Base-by-base conservation (phyloP, 2,888 invertebrate genomes). In the Drosophila nigritarsus region DNA sequence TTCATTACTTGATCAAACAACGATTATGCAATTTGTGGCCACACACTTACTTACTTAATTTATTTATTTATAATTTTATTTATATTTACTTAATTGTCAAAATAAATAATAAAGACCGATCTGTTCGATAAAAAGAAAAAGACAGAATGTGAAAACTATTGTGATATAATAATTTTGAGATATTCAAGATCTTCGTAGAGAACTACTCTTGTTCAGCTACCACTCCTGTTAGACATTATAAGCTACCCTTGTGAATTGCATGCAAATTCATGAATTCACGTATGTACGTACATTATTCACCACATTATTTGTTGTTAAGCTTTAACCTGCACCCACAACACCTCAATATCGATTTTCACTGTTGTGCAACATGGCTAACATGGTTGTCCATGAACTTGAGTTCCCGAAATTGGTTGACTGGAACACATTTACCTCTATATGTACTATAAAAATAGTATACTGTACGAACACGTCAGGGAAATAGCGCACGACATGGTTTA, bases 341-440 rank as follows among this genome's bases (percentile, higher is more conserved):
- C 77, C 89, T 75, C 51, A 65, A 61, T 62, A 86, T 86, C 67
- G 86, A 86, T 86, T 86, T 89, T 82, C 38, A 58, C 42, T 49
- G 62, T 90, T 80, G 72, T 76, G 60, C 65, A 77, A 80, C 56
- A 71, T 53, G 59, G 61, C 66, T 68, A 65, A 66, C 62, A n/a
- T n/a, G n/a, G 20, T 38, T 81, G 80, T 72, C 85, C 91, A 73
- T 90, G 90, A 89, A 90, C 89, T 90, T 89, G 74, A 38, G 58
- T 60, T 68, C 45, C 51, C 64, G 42, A 64, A 77, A 60, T 34
- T 48, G 36, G 50, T 49, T 9, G 15, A 3, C 32, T 29, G 51
- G 24, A 42, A 53, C 53, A 36, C 55, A 20, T 38, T 27, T 34
- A 7, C 32, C 32, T 66, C 18, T 32, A 65, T 18, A 20, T 29